A percentile compares a stretch with the other conserved stretches of the same genome.
phyloP scores from a whole-genome alignment of 2,113 vertebrate genomes.

The Heptranchias perlo region DNA sequence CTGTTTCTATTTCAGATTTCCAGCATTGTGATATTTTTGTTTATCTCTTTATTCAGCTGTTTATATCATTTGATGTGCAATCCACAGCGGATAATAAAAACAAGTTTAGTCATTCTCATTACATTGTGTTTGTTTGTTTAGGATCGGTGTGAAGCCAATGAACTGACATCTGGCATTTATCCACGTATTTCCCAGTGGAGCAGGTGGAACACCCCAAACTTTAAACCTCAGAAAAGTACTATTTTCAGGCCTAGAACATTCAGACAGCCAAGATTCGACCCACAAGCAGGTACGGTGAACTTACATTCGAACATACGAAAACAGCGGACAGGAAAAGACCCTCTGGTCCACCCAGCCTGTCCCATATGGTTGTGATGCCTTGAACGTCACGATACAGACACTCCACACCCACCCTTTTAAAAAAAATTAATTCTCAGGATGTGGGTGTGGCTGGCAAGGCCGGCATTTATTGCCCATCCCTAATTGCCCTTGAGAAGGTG shows the following conservation, averaged over 20 bases:
- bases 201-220: neutral
- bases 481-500: neutral
- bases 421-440: neutral
- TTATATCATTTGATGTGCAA: neutral
- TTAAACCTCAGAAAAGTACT: neutral
- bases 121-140: neutral
- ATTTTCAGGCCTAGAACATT: neutral
- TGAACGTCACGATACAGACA: neutral
- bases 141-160: conserved; percentile 22
- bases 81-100: neutral
- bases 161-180: neutral
- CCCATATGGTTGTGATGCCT: neutral
- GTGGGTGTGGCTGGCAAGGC: too few relatives aligned
- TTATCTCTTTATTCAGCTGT: neutral
- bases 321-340: neutral
- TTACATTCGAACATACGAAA: neutral
- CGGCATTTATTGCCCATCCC: neutral
- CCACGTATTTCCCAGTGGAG: neutral
- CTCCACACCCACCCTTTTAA: neutral
- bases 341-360: neutral
- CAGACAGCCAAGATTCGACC: neutral
- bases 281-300: neutral
- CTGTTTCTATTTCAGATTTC: neutral
- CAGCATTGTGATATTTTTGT: neutral
- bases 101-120: too few relatives aligned